Evolutionary conservation across 1,140 invertebrate species (phyloP), one percentile per base, ranked within the genome.

Genomic region (Bombus difficillimus): DNA sequence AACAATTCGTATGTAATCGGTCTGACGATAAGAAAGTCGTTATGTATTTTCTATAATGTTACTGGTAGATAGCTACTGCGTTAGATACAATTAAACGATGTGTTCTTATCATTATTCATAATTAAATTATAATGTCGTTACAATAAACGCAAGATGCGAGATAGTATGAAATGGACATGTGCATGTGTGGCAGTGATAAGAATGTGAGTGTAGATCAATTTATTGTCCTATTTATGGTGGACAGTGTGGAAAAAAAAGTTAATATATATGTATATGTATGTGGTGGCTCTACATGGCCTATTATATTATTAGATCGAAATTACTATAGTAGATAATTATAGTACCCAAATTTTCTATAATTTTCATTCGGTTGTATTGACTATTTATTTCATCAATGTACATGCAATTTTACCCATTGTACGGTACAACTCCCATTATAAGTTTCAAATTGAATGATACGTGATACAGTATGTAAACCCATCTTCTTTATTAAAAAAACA

Each of bases 41-140:
- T 90, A 71, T 91, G 88, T 92, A 92, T 92, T 92, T 92, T 92
- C 86, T 92, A 92, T 91, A 88, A 92, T 84, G 81, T 91, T 89
- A 83, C 83, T 83, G 74, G 76, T 90, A 91, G 78, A 80, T 88
- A 92, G 84, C 79, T 83, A 88, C 69, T 90, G 85, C 87, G 78
- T 89, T 89, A 89, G 88, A 86, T 88, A 78, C 71, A 84, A 88
- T 88, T 89, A 87, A 91, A 91, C 59, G 41, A 92, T 91, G 91
- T 90, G 91, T 92, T 92, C 90, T 92, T 91, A 91, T 91, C 74
- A 89, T 89, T 81, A 89, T 90, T 89, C 73, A 68, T 90, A 90
- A 90, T 92, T 86, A 84, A 81, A 91, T 81, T 87, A 78, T 86
- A 87, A 85, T 87, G 47, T 89, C 68, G 75, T 88, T 81, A 76